phyloP scores from a whole-genome alignment of 2,888 invertebrate species.

The Sphaerophoria rueppellii region DNA sequence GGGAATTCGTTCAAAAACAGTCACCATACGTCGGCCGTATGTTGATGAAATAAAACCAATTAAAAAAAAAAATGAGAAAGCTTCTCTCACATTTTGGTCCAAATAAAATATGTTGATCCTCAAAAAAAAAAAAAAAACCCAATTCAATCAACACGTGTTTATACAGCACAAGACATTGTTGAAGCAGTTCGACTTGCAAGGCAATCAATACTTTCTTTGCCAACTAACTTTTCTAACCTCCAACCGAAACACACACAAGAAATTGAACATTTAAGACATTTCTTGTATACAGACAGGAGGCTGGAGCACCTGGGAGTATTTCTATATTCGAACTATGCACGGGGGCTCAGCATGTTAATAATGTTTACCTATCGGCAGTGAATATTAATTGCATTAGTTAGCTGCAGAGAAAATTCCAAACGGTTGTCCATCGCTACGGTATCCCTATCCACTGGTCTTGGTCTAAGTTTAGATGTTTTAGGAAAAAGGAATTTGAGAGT shows the following conservation, averaged over 20 bases:
- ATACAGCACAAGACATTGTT: conserved; percentile 55
- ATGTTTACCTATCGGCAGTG: conserved; percentile 82
- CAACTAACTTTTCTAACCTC: conserved; percentile 20
- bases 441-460: not conserved
- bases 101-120: conserved; percentile 42
- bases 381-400: conserved; percentile 82
- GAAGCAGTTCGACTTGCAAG: conserved; percentile 53
- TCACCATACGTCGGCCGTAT: too few species aligned
- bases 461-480: conserved; percentile 33
- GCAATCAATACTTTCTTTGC: conserved; percentile 64
- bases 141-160: conserved; percentile 57
- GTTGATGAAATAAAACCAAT: too few species aligned
- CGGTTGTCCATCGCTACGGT: conserved; percentile 3
- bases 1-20: too few species aligned
- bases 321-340: conserved; percentile 23
- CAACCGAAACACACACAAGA: conserved; percentile 1
- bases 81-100: conserved; percentile 3
- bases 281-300: not conserved
- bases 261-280: conserved; percentile 11
- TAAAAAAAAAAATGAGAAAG: not conserved
- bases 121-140: conserved; percentile 7
- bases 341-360: conserved; percentile 81
- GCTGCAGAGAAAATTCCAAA: conserved; percentile 40
- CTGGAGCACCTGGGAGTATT: conserved; percentile 56
- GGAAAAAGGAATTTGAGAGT: conserved; percentile 21